These are phyloP conservation scores for Sweltsa coloradensis DNA, from an alignment of 1,140 invertebrate species.

Conservation along the genomic window DNA sequence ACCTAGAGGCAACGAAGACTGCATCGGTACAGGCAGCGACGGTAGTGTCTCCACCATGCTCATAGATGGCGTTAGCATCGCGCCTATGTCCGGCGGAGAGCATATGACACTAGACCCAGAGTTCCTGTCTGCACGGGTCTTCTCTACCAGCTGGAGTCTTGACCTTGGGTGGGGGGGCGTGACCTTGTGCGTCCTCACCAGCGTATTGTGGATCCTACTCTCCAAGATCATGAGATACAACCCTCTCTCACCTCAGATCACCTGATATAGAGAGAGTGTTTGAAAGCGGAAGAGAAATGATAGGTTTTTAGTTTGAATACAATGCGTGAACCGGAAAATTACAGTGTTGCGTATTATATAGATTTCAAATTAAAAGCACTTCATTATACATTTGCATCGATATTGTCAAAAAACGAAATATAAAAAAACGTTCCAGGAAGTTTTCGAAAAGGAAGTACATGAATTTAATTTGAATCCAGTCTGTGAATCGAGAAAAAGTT, in stretches of 20 bases:
- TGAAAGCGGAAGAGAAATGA: too few relatives aligned
- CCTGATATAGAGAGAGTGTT: too few relatives aligned
- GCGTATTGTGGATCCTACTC: conserved; percentile 71
- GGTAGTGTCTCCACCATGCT: neutral
- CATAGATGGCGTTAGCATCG: conserved; percentile 4
- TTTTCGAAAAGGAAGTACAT: too few relatives aligned
- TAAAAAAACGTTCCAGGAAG: too few relatives aligned
- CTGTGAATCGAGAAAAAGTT: too few relatives aligned
- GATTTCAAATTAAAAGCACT: too few relatives aligned
- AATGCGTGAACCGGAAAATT: too few relatives aligned
- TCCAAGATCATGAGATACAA: conserved; percentile 84
- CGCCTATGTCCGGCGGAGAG: neutral
- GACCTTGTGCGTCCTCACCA: conserved; percentile 59
- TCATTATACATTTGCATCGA: too few relatives aligned
- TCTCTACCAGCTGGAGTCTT: conserved; percentile 68
- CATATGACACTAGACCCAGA: conserved; percentile 17
- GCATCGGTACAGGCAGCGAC: neutral
- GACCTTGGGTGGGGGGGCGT: conserved; percentile 74
- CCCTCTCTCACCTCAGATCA: conserved; percentile 37
- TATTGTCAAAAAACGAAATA: too few relatives aligned
- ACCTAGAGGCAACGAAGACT: neutral
- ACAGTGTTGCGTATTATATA: too few relatives aligned
- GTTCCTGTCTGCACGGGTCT: conserved; percentile 50
- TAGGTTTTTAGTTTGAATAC: too few relatives aligned
- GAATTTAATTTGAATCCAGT: too few relatives aligned